Evolutionary conservation across 2,888 invertebrate species (phyloP).

Genomic region (Drosophila peninsularis): DNA sequence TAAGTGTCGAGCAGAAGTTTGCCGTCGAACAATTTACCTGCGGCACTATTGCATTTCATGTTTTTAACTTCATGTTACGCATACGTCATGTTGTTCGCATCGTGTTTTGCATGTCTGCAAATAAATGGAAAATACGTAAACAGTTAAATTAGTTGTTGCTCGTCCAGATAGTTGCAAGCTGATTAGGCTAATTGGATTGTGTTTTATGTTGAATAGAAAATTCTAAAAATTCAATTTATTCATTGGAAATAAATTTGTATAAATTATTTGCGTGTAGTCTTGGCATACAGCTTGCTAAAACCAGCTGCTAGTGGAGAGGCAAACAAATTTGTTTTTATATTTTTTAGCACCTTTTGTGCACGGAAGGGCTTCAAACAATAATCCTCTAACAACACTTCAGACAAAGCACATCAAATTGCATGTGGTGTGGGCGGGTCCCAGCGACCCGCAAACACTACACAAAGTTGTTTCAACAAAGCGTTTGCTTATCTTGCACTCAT

Average conservation of each 20-base stretch:
- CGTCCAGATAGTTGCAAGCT: background rate
- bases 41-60: conserved; percentile 11
- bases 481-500: conserved; percentile 67
- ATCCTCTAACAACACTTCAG: conserved; percentile 43
- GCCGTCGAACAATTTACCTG: conserved; percentile 25
- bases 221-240: background rate
- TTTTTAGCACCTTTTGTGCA: conserved; percentile 3
- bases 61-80: conserved; percentile 14
- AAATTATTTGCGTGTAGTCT: background rate
- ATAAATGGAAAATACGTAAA: background rate
- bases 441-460: conserved; percentile 49
- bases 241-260: background rate
- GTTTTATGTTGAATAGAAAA: background rate
- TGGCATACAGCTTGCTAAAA: background rate
- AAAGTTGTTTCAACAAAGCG: conserved; percentile 53
- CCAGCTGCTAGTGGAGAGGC: background rate
- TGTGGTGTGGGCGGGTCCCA: conserved; percentile 19
- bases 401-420: conserved; percentile 34
- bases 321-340: background rate
- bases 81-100: conserved; percentile 11
- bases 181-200: conserved; percentile 1
- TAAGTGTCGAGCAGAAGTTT: conserved; percentile 19
- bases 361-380: conserved; percentile 25
- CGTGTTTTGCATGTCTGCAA: conserved; percentile 9
- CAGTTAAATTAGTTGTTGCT: background rate